These are phyloP conservation scores for Hestina assimilis DNA, from an alignment of 1,140 invertebrate species.

Conservation along the genomic window DNA sequence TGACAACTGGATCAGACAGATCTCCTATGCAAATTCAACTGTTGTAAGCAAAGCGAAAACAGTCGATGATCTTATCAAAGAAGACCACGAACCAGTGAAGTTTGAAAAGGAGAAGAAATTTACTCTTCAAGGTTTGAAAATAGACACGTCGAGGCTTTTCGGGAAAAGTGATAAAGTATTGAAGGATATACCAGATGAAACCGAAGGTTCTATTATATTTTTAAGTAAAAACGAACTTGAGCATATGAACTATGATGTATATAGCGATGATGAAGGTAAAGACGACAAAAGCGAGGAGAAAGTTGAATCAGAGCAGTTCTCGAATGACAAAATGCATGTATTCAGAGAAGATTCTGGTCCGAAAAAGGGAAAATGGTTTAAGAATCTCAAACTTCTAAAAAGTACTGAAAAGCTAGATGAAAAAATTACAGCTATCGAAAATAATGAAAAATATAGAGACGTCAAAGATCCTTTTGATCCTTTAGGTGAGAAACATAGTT, in stretches of 20 bases:
- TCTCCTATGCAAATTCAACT: conserved; percentile 73
- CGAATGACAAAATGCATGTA: conserved; percentile 79
- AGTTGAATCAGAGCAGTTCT: conserved; percentile 63
- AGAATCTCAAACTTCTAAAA: conserved; percentile 74
- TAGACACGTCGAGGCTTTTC: conserved; percentile 72
- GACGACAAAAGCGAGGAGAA: conserved; percentile 65
- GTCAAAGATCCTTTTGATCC: conserved; percentile 76
- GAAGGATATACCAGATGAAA: conserved; percentile 81
- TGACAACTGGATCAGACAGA: conserved; percentile 79
- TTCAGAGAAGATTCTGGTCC: conserved; percentile 76
- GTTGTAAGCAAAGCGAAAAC: conserved; percentile 69
- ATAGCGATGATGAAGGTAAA: conserved; percentile 74
- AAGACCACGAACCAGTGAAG: conserved; percentile 76
- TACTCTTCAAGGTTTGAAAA: conserved; percentile 76
- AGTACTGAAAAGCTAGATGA: conserved; percentile 70
- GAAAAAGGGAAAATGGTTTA: conserved; percentile 81
- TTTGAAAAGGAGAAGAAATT: conserved; percentile 77
- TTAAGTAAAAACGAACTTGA: conserved; percentile 81
- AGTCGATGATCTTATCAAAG: conserved; percentile 67
- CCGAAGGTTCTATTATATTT: conserved; percentile 81
- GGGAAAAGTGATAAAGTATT: conserved; percentile 76
- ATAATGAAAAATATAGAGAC: conserved; percentile 63
- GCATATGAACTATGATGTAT: conserved; percentile 78
- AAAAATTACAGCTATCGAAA: conserved; percentile 69
- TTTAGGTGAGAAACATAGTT: conserved; percentile 71